phyloP scores from a whole-genome alignment of 2,797 vertebrate genomes.

The Thunnus albacares region DNA sequence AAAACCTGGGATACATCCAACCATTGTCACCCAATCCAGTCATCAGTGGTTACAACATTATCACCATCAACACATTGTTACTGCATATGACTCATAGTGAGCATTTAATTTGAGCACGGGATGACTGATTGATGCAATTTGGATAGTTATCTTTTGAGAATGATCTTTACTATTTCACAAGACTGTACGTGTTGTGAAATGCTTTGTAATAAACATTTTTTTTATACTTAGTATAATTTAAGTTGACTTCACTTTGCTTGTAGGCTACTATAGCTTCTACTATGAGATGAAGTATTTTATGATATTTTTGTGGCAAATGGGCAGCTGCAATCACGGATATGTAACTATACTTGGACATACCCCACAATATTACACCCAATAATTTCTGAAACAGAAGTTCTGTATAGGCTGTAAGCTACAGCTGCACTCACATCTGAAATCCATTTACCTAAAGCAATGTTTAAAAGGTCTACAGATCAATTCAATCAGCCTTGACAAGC shows the following conservation, averaged over 20 bases:
- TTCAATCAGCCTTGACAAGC: constrained; percentile 59
- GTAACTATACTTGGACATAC: constrained; percentile 16
- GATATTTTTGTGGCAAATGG: neutral
- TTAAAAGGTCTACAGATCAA: constrained; percentile 51
- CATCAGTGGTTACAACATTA: neutral
- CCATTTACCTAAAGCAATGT: constrained; percentile 32
- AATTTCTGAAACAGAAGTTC: constrained; percentile 15
- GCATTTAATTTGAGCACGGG: too few relatives aligned
- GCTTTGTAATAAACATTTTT: neutral
- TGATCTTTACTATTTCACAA: neutral
- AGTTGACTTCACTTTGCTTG: neutral
- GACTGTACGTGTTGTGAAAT: neutral
- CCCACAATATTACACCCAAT: constrained; percentile 2
- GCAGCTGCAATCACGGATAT: neutral
- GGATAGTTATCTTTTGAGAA: neutral
- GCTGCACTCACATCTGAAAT: constrained; percentile 53
- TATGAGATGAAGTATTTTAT: neutral
- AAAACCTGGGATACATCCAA: neutral
- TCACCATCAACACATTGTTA: neutral
- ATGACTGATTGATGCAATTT: neutral
- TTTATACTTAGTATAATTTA: neutral
- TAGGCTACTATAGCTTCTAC: neutral
- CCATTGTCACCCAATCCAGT: neutral
- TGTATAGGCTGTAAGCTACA: constrained; percentile 9
- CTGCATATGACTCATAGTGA: too few relatives aligned